These are phyloP conservation scores for Cossypha niveicapilla DNA, from an alignment of 2,797 vertebrate genomes.

Conservation along the genomic window DNA sequence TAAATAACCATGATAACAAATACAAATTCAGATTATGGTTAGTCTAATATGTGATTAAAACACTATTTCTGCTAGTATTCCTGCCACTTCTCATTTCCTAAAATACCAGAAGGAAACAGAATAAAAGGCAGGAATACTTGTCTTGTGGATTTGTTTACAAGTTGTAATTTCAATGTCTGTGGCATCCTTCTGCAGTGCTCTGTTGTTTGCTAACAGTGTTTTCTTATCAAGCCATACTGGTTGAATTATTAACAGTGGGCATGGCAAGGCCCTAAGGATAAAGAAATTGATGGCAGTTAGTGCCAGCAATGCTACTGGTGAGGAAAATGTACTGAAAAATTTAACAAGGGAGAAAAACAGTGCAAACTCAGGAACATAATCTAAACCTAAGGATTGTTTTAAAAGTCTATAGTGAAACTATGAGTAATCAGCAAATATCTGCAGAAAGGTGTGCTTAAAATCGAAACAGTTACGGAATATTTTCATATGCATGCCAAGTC, in stretches of 20 bases:
- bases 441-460: background rate
- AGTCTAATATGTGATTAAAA: background rate
- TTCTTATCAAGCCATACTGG: background rate
- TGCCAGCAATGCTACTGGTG: background rate
- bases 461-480: fast-evolving
- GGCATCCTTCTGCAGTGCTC: background rate
- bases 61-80: background rate
- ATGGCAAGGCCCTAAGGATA: background rate
- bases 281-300: background rate
- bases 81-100: background rate
- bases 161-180: background rate
- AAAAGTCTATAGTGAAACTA: background rate
- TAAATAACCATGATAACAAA: background rate
- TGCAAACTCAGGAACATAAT: background rate
- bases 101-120: background rate
- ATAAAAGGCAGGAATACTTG: background rate
- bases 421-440: background rate
- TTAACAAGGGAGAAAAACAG: background rate
- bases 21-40: background rate
- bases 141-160: background rate
- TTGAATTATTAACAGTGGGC: background rate
- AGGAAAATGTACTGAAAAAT: background rate
- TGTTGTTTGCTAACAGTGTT: background rate
- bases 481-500: background rate
- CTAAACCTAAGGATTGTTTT: background rate